Evolutionary conservation across 1,140 invertebrate species (phyloP), one percentile per base, ranked within the genome.

Genomic region (Ptiloglossa arizonensis): DNA sequence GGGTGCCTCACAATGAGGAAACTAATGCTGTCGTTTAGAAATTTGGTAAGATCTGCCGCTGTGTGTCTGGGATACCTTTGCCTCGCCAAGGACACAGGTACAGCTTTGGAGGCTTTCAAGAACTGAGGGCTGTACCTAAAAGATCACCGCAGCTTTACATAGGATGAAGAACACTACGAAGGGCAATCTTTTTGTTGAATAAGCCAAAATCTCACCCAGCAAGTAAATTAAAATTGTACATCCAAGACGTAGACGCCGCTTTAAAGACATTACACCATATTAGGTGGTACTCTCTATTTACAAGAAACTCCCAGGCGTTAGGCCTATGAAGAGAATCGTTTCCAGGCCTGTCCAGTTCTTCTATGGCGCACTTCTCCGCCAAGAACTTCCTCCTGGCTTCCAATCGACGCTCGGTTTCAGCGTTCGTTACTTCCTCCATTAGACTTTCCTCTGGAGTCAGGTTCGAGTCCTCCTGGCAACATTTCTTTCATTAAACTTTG

Each of bases 1-100:
- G 98, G 98, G 93, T 98, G 96, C 69, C 98, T 93, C 0, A 97
- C 97, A 82, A 98, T 97, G 57, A 98, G 93, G 87, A 98, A 97
- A 69, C 96, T 96, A 60, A 96, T 93, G 68, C 95, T 95, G 87
- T 94, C 93, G 85, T 94, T 94, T 83, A 96, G 93, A 27, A 94
- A 95, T 79, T 93, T 93, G 77, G 93, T 93, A 48, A 96, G 93
- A 86, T 96, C 94, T 70, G 95, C 93, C 1, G 95, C 93, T 0
- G 95, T 94, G 15, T 96, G 96, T 71, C 96, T 93, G 13, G 96
- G 95, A 91, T 97, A 97, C 84, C 95, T 95, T 84, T 95, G 95
- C 74, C 96, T 93, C 1, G 96, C 96, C 86, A 97, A 90, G 74
- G 94, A 94, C 35, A 97, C 93, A 24, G 96, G 96, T 57, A 97